phyloP scores from a whole-genome alignment of 2,113 vertebrate genomes.

The Eurypyga helias region DNA sequence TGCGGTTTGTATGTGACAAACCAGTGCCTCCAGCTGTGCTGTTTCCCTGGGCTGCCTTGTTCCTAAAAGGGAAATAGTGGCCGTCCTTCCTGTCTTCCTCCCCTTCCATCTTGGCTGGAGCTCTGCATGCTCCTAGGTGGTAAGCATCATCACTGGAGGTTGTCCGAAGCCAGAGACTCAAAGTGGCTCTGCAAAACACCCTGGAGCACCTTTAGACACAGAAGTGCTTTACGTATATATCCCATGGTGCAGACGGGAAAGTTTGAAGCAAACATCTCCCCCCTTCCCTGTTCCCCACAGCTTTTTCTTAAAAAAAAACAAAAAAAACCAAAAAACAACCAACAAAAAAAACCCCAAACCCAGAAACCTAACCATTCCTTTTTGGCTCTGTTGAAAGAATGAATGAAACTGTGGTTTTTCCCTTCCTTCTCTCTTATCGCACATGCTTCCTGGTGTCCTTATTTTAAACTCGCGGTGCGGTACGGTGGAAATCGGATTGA shows the following conservation, averaged over 20 bases:
- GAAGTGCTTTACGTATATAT: neutral
- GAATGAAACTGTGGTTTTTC: constrained; percentile 47
- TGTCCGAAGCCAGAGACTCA: neutral
- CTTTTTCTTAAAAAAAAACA: neutral
- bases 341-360: too few species aligned
- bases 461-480: constrained; percentile 36
- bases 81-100: neutral
- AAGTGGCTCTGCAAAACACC: neutral
- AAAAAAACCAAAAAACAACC: too few species aligned
- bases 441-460: constrained; percentile 44
- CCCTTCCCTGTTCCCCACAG: neutral
- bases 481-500: constrained; percentile 42
- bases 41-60: neutral
- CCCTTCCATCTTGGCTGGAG: neutral
- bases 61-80: neutral
- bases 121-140: neutral
- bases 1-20: neutral
- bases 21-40: neutral
- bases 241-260: neutral
- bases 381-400: constrained; percentile 26
- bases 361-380: neutral
- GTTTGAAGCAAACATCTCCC: neutral
- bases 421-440: constrained; percentile 52
- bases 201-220: neutral
- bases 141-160: fast-evolving